These are phyloP conservation scores for Dioctria rufipes DNA, from an alignment of 2,888 invertebrate species.

Conservation along the genomic window DNA sequence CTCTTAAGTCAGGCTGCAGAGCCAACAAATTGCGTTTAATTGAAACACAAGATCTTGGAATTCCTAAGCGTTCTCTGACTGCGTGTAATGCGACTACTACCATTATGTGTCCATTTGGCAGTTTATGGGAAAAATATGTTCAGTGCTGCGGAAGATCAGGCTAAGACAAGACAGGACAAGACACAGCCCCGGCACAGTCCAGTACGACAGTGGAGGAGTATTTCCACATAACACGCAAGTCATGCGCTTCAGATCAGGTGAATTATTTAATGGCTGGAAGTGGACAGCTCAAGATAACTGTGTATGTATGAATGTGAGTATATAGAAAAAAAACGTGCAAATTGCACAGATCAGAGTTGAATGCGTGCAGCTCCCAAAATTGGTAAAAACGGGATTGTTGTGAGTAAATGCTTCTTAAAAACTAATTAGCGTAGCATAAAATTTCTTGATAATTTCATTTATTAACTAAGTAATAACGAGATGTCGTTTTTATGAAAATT, in stretches of 20 bases:
- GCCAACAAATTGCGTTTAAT: constrained; percentile 59
- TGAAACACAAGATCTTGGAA: constrained; percentile 59
- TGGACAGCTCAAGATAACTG: constrained; percentile 10
- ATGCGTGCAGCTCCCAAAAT: constrained; percentile 39
- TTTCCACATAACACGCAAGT: constrained; percentile 52
- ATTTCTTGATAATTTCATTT: too few relatives aligned
- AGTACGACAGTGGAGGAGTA: constrained; percentile 41
- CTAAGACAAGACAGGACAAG: constrained; percentile 34
- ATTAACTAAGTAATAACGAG: too few relatives aligned
- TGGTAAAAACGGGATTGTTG: neutral
- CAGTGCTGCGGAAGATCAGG: constrained; percentile 29
- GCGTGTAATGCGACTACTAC: constrained; percentile 49
- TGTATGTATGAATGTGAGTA: neutral
- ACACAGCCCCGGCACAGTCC: neutral
- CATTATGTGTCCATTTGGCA: constrained; percentile 54
- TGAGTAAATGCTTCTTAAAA: too few relatives aligned
- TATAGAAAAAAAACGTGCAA: neutral
- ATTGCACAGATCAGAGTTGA: constrained; percentile 20
- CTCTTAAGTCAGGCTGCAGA: constrained; percentile 54
- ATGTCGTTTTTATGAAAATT: too few relatives aligned
- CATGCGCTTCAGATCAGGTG: constrained; percentile 52
- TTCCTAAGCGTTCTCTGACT: constrained; percentile 46
- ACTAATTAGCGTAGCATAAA: too few relatives aligned
- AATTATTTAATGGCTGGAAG: constrained; percentile 48
- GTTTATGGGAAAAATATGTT: constrained; percentile 54